Conservation (phyloP, 2,113 vertebrate genomes). For the Passer domesticus region DNA sequence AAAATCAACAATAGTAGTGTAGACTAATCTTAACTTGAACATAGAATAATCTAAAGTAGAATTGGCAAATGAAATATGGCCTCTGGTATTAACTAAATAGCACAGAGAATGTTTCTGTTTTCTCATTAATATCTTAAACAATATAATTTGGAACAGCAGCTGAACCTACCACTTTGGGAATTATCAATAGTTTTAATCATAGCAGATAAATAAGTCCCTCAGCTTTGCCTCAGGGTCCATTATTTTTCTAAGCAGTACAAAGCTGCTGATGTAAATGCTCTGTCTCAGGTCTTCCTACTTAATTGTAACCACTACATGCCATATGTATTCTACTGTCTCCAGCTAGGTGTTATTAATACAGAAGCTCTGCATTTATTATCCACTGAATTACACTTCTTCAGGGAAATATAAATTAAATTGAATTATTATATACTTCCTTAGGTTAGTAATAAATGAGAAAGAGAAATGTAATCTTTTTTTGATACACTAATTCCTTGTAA, state of each 20-base stretch:
- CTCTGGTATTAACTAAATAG: slow-evolving; percentile 2
- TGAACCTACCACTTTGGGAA: slow-evolving; percentile 5
- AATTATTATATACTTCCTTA: slow-evolving; percentile 49
- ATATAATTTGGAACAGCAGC: neutral
- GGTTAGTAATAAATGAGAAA: slow-evolving; percentile 38
- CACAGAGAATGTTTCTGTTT: slow-evolving; percentile 1
- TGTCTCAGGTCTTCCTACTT: slow-evolving; percentile 20
- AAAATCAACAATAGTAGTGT: neutral
- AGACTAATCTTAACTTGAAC: neutral
- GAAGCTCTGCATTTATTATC: neutral
- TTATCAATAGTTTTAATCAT: slow-evolving; percentile 34
- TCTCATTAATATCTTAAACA: slow-evolving; percentile 25
- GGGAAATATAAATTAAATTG: slow-evolving; percentile 58
- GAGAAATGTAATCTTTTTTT: slow-evolving; percentile 33
- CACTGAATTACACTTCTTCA: slow-evolving; percentile 10
- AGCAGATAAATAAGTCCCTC: slow-evolving; percentile 29
- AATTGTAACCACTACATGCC: neutral
- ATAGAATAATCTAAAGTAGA: neutral
- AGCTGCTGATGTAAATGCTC: slow-evolving; percentile 5
- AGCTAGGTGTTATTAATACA: slow-evolving; percentile 40
- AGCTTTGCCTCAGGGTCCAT: slow-evolving; percentile 25
- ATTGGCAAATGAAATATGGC: neutral
- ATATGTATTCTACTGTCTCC: neutral
- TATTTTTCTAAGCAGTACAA: slow-evolving; percentile 28
- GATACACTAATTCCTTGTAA: slow-evolving; percentile 40